A percentile compares a stretch with the other conserved stretches of the same genome.
Evolutionary conservation across 37 sponge, comb jelly and placozoan species (phyloP).

Genomic region (Axinella damicornis): DNA sequence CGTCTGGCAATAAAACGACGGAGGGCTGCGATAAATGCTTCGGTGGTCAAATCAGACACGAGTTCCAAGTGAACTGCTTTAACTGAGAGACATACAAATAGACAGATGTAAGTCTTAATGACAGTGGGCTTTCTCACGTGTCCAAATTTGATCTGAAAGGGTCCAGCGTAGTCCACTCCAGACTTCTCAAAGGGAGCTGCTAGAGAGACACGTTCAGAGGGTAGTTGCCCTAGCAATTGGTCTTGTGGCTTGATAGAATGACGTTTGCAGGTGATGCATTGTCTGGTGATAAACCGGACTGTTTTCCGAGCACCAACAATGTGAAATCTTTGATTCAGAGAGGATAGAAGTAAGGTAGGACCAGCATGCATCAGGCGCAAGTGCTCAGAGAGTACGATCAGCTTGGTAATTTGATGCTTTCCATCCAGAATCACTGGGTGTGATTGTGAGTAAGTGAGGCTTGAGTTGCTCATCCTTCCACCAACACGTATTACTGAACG

Average conservation of each 20-base stretch:
- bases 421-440: constrained; percentile 57
- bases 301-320: constrained; percentile 1
- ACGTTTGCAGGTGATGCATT: background rate
- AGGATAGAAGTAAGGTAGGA: constrained; percentile 30
- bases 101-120: constrained; percentile 25
- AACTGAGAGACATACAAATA: constrained; percentile 27
- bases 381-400: constrained; percentile 27
- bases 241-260: background rate
- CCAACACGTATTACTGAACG: constrained; percentile 34
- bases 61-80: constrained; percentile 40
- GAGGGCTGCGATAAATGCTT: constrained; percentile 40
- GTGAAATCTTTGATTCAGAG: constrained; percentile 32
- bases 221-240: constrained; percentile 28
- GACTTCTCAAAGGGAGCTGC: background rate
- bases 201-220: constrained; percentile 23
- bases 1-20: constrained; percentile 38
- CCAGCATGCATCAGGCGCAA: constrained; percentile 46
- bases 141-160: constrained; percentile 24
- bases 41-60: constrained; percentile 39
- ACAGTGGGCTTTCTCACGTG: constrained; percentile 28
- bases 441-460: constrained; percentile 18
- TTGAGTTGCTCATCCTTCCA: constrained; percentile 45
- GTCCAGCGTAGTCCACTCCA: constrained; percentile 2
- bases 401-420: constrained; percentile 36
- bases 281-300: constrained; percentile 6